Evolutionary conservation across 2,113 vertebrate genomes (phyloP).

Genomic region (Echinops telfairi): DNA sequence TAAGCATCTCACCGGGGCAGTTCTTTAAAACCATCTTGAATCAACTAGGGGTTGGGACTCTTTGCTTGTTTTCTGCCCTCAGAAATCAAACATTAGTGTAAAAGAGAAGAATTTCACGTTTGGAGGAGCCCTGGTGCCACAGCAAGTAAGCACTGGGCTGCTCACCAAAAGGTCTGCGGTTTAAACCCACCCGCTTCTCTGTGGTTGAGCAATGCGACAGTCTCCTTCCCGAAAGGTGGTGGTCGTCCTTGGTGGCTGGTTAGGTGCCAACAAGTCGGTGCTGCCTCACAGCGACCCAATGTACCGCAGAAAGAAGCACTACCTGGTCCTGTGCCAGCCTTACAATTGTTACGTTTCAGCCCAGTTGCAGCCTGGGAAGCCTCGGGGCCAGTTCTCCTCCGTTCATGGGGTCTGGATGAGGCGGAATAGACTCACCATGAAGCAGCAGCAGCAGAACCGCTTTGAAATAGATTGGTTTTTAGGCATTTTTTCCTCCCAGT

Average conservation of each 20-base stretch:
- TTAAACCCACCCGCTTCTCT: not conserved
- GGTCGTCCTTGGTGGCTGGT: too few species aligned
- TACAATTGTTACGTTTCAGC: too few species aligned
- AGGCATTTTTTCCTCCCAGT: not conserved
- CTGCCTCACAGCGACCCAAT: too few species aligned
- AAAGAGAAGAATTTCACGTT: not conserved
- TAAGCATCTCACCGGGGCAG: not conserved
- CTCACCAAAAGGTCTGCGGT: not conserved
- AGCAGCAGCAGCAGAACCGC: not conserved
- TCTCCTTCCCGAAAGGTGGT: too few species aligned
- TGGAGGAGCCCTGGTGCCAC: not conserved
- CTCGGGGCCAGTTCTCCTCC: not conserved
- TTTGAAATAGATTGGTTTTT: not conserved
- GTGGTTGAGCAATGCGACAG: too few species aligned
- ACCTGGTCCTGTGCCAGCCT: not conserved
- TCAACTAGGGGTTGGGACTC: not conserved
- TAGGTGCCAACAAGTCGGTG: too few species aligned
- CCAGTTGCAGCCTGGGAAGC: not conserved
- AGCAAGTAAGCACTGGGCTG: not conserved
- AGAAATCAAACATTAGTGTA: not conserved
- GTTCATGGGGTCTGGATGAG: not conserved
- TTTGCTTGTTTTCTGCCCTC: not conserved
- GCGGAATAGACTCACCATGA: not conserved
- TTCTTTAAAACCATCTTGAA: not conserved
- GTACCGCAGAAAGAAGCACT: not conserved